Evolutionary conservation across 1,140 invertebrate genomes (phyloP).

Genomic region (Drosophila santomea): DNA sequence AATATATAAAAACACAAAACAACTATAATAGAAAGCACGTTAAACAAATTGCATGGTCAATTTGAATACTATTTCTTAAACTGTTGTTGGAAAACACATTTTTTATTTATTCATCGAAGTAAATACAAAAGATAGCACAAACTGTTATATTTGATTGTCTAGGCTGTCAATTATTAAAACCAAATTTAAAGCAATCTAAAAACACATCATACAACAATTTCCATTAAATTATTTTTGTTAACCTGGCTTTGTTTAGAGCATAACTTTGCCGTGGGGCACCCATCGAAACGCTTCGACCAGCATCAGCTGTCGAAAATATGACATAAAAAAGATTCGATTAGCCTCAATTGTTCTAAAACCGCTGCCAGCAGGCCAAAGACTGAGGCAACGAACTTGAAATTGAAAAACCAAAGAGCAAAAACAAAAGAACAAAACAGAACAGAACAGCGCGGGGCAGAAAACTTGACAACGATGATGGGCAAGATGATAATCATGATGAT

Average conservation of each 20-base stretch:
- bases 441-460: constrained; percentile 37
- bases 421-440: constrained; percentile 44
- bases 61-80: too few species aligned
- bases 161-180: constrained; percentile 35
- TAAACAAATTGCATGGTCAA: too few species aligned
- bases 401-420: constrained; percentile 65
- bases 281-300: constrained; percentile 65
- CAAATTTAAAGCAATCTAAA: constrained; percentile 45
- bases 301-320: constrained; percentile 76
- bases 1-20: too few species aligned
- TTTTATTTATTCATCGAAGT: neutral
- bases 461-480: constrained; percentile 47
- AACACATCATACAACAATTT: constrained; percentile 30
- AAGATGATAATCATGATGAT: constrained; percentile 44
- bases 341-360: constrained; percentile 78
- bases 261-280: constrained; percentile 28
- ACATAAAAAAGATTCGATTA: constrained; percentile 74
- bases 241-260: constrained; percentile 22
- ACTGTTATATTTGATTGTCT: constrained; percentile 21
- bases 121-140: neutral
- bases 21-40: too few species aligned
- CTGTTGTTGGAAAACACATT: neutral
- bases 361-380: constrained; percentile 60
- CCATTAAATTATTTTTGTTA: constrained; percentile 30
- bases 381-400: constrained; percentile 81